phyloP scores from a whole-genome alignment of 2,888 invertebrate species.

The Electrophaes corylata region DNA sequence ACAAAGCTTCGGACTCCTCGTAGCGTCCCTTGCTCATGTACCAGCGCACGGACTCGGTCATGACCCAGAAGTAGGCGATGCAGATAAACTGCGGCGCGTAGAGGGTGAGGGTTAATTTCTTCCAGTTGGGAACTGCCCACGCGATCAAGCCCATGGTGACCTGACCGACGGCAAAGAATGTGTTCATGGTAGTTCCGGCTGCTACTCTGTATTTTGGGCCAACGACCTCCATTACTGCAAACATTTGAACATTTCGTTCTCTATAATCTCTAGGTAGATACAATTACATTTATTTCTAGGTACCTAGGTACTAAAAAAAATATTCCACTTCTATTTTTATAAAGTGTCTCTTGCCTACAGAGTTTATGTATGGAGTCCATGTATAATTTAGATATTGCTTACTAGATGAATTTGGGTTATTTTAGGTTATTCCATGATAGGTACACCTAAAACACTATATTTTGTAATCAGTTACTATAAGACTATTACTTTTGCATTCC shows the following conservation, averaged over 20 bases:
- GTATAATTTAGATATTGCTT: too few species aligned
- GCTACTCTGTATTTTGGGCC: constrained; percentile 88
- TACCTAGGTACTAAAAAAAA: too few species aligned
- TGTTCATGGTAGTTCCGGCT: constrained; percentile 87
- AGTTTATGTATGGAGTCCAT: too few species aligned
- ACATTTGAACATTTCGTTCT: constrained; percentile 1
- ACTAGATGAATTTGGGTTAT: too few species aligned
- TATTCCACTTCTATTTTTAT: too few species aligned
- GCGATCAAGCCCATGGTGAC: constrained; percentile 87
- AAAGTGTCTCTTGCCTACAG: too few species aligned
- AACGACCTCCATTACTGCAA: constrained; percentile 88
- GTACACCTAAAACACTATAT: too few species aligned
- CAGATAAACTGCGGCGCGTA: constrained; percentile 88
- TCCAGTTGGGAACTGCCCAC: constrained; percentile 88
- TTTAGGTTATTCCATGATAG: too few species aligned
- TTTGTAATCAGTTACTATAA: too few species aligned
- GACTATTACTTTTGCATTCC: too few species aligned
- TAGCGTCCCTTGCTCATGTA: constrained; percentile 87
- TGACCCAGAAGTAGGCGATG: constrained; percentile 86
- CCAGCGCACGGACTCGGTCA: constrained; percentile 91
- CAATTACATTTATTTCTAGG: too few species aligned
- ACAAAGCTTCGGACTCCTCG: constrained; percentile 85
- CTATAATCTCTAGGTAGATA: too few species aligned
- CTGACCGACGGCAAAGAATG: constrained; percentile 89
- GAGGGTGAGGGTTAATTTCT: constrained; percentile 85